These are phyloP conservation scores for Rhinogobio ventralis DNA, from an alignment of 2,797 vertebrate genomes.

Conservation along the genomic window DNA sequence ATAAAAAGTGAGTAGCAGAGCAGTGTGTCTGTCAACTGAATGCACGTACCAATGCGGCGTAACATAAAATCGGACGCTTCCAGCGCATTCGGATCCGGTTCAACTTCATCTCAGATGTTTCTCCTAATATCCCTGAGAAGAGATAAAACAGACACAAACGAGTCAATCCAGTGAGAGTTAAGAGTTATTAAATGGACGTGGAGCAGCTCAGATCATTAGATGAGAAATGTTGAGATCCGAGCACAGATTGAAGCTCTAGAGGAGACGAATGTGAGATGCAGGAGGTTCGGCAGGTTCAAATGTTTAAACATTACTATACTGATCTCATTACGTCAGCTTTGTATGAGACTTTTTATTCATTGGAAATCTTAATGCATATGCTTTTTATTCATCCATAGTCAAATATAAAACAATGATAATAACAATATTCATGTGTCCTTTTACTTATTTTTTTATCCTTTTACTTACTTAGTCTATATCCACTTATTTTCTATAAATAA, in stretches of 20 bases:
- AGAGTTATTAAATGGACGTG: no score
- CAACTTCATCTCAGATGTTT: not conserved
- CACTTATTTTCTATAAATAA: no score
- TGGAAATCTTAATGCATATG: not conserved
- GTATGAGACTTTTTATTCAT: not conserved
- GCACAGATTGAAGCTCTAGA: no score
- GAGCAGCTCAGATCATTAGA: no score
- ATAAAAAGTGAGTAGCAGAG: no score
- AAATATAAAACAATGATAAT: not conserved
- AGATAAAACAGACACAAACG: not conserved
- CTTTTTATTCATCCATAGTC: not conserved
- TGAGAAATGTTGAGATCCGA: not conserved
- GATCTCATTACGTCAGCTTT: no score
- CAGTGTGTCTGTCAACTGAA: not conserved
- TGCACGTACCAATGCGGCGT: not conserved
- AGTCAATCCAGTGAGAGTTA: not conserved
- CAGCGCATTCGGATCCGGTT: not conserved
- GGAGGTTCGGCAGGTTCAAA: not conserved
- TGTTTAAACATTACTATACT: not conserved
- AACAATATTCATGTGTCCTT: not conserved
- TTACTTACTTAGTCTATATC: no score
- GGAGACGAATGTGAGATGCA: not conserved
- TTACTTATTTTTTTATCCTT: no score
- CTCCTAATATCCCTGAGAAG: not conserved
- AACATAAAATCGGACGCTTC: no score